Evolutionary conservation across 2,113 vertebrate species (phyloP).

Genomic region (Saguinus midas): DNA sequence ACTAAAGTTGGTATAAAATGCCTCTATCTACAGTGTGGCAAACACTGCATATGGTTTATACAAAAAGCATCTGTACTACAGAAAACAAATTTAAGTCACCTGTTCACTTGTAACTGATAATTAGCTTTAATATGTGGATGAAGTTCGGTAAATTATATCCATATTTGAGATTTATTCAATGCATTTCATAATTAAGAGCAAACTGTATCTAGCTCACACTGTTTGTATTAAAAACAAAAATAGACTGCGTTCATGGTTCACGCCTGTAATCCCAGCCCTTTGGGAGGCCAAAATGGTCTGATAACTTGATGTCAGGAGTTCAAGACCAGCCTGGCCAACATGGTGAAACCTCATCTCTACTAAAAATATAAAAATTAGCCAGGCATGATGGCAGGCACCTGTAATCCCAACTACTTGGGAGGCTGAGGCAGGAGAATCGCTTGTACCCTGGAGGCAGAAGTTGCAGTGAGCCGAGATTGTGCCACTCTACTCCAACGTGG

Average conservation of each 20-base stretch:
- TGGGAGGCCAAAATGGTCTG: too few species aligned
- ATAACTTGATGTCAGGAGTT: too few species aligned
- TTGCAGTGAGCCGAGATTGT: too few species aligned
- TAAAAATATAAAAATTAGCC: too few species aligned
- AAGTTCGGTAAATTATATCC: not conserved
- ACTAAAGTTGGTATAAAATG: not conserved
- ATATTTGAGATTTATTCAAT: not conserved
- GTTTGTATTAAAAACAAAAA: slow-evolving; percentile 19
- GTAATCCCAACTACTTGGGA: too few species aligned
- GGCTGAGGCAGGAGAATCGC: too few species aligned
- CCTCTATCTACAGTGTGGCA: not conserved
- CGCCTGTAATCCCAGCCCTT: too few species aligned
- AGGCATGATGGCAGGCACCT: too few species aligned
- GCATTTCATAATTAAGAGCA: not conserved
- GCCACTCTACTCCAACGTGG: not conserved
- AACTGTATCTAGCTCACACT: not conserved
- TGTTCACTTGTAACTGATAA: not conserved
- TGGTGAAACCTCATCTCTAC: too few species aligned
- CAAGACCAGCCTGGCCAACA: too few species aligned
- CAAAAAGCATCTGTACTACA: not conserved
- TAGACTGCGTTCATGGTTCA: too few species aligned
- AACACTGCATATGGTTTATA: not conserved
- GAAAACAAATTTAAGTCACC: not conserved
- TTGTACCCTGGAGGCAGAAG: too few species aligned
- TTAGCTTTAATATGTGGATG: not conserved